Base-by-base conservation (phyloP, 2,797 vertebrate genomes). In the Alexandromys oeconomus region DNA sequence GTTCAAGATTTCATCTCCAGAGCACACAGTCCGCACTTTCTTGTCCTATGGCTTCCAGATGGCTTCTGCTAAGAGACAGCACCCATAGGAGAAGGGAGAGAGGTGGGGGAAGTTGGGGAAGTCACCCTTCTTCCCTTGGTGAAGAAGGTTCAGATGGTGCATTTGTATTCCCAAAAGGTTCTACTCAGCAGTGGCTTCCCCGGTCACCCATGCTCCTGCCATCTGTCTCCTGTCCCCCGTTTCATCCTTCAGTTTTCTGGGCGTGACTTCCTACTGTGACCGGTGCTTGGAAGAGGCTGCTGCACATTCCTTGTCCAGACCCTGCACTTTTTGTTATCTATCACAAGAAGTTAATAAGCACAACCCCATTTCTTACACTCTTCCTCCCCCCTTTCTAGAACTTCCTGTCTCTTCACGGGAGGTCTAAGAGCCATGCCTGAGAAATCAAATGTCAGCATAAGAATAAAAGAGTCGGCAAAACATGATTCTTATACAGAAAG, bases 401-500 rank as follows among this genome's bases (percentile, higher is more conserved):
- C 61, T 77, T 92, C 25, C 19, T 10, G 31, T 37, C 5, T 95
- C 34, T 37, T 89, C 23, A 63, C 14, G 17, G 46, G 51, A 87
- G n/a, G 48, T 81, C 34, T 63, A 79, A 14, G 2, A 69, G 69
- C 80, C 57, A 6, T 77, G 14, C 9, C 17, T 51, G 46, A 46
- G 46, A 43, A 40, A 93, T 29, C 65, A 8, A 4, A 85, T 27
- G 69, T 54, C 89, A 87, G 73, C 19, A 11, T 65, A 59, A 91
- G 48, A 77, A 90, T 91, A 76, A 95, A 80, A 40, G 10, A 87
- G 61, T 69, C 27, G 40, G 67, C 51, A 85, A 88, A 94, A 80
- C 84, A 54, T n/a, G 48, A 71, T 92, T 91, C 79, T 67, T 27
- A n/a, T 31, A 74, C 27, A 77, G 21, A 71, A 96, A 93, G 77